phyloP scores from a whole-genome alignment of 2,113 vertebrate species.

The Pseudorectes ferrugineus region DNA sequence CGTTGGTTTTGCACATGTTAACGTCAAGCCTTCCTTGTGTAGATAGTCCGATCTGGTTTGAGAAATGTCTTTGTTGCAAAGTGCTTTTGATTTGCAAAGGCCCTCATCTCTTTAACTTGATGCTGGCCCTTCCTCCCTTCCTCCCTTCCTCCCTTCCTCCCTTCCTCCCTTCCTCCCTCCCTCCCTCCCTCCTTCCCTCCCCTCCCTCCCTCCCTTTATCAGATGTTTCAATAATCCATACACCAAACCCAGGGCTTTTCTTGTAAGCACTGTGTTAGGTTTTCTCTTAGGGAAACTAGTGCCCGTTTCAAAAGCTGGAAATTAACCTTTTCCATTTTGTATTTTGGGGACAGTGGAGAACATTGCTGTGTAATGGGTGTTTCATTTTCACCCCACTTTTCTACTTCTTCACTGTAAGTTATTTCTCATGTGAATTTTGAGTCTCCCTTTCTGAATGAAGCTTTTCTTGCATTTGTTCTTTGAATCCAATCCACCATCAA shows the following conservation, averaged over 20 bases:
- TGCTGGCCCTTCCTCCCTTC: background rate
- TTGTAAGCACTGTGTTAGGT: background rate
- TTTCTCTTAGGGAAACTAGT: background rate
- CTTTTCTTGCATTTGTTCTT: background rate
- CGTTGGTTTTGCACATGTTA: rapidly evolving
- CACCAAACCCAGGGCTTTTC: background rate
- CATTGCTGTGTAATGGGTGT: background rate
- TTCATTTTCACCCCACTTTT: background rate
- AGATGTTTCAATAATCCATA: background rate
- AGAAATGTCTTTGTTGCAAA: background rate
- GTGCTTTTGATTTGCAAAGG: background rate
- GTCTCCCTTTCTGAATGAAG: background rate
- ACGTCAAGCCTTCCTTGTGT: background rate
- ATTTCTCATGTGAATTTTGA: background rate
- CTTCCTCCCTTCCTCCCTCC: background rate
- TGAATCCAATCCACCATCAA: background rate
- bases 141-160: background rate
- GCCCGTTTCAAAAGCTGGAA: background rate
- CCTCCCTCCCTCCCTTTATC: background rate
- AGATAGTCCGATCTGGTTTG: background rate
- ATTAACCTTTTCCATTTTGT: background rate
- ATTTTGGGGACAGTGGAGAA: background rate
- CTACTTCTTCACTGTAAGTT: background rate
- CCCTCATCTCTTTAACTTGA: background rate
- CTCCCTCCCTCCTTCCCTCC: background rate